These are phyloP conservation scores for Orthosia gothica DNA, from an alignment of 2,888 invertebrate genomes.

Conservation along the genomic window DNA sequence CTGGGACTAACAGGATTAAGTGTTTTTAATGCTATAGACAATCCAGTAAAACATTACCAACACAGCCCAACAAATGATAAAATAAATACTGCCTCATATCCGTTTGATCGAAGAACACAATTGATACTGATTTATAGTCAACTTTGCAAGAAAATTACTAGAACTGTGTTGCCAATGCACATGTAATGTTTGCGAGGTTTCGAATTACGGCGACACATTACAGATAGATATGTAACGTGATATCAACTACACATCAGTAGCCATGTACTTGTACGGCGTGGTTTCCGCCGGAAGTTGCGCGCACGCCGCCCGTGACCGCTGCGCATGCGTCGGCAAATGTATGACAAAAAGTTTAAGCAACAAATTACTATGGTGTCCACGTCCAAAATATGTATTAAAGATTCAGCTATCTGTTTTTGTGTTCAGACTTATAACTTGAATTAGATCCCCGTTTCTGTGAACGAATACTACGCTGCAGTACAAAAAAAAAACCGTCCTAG, in stretches of 20 bases:
- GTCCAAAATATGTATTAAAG: slow-evolving; percentile 50
- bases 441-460: slow-evolving; percentile 6
- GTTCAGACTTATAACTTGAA: slow-evolving; percentile 24
- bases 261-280: slow-evolving; percentile 82
- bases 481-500: too few species aligned
- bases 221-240: slow-evolving; percentile 72
- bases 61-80: slow-evolving; percentile 70
- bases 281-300: slow-evolving; percentile 89
- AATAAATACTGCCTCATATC: slow-evolving; percentile 74
- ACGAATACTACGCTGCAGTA: slow-evolving; percentile 6
- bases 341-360: slow-evolving; percentile 66
- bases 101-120: slow-evolving; percentile 73
- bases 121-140: slow-evolving; percentile 82
- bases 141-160: slow-evolving; percentile 79
- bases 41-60: slow-evolving; percentile 64
- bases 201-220: slow-evolving; percentile 73
- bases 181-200: slow-evolving; percentile 65
- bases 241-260: slow-evolving; percentile 71
- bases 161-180: slow-evolving; percentile 70
- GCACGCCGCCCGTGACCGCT: slow-evolving; percentile 88
- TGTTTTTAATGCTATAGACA: background rate
- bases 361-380: slow-evolving; percentile 53
- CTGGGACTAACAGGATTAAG: background rate
- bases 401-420: slow-evolving; percentile 32
- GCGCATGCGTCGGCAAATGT: slow-evolving; percentile 72